phyloP scores from a whole-genome alignment of 2,888 invertebrate species.

The Eupsilia transversa region DNA sequence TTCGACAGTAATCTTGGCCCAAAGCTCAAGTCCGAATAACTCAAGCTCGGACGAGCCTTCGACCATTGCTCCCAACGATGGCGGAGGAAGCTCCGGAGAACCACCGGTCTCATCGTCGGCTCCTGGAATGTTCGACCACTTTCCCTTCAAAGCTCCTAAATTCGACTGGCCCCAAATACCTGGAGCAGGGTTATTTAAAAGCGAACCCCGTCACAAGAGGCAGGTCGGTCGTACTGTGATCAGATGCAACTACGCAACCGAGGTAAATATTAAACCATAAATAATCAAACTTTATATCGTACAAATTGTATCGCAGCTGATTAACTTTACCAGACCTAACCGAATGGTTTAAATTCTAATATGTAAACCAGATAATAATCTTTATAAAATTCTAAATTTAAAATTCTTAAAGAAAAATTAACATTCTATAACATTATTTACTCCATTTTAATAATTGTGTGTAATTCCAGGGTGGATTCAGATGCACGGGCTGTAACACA shows the following conservation, averaged over 20 bases:
- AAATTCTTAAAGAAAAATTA: not conserved
- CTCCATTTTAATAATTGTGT: not conserved
- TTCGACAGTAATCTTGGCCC: slow-evolving; percentile 47
- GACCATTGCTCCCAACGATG: slow-evolving; percentile 20
- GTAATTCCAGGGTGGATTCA: slow-evolving; percentile 56
- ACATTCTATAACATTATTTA: not conserved
- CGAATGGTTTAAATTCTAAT: too few relatives aligned
- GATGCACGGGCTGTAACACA: slow-evolving; percentile 72
- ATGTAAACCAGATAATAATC: not conserved
- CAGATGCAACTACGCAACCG: slow-evolving; percentile 59
- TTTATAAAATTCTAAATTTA: too few relatives aligned
- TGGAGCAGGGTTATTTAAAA: not conserved
- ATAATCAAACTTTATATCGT: not conserved
- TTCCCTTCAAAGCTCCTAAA: slow-evolving; percentile 31
- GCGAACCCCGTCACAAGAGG: slow-evolving; percentile 44
- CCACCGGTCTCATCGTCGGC: slow-evolving; percentile 19
- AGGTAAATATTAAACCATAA: slow-evolving; percentile 50
- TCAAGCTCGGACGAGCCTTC: slow-evolving; percentile 14
- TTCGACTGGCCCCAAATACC: slow-evolving; percentile 38
- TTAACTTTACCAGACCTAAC: not conserved
- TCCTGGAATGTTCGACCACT: slow-evolving; percentile 36
- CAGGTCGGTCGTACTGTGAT: slow-evolving; percentile 37
- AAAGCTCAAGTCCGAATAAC: slow-evolving; percentile 34
- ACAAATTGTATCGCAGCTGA: not conserved
- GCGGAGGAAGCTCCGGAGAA: slow-evolving; percentile 26